These are phyloP conservation scores for Saxidomus purpurata DNA, from an alignment of 1,140 invertebrate species.

Conservation along the genomic window DNA sequence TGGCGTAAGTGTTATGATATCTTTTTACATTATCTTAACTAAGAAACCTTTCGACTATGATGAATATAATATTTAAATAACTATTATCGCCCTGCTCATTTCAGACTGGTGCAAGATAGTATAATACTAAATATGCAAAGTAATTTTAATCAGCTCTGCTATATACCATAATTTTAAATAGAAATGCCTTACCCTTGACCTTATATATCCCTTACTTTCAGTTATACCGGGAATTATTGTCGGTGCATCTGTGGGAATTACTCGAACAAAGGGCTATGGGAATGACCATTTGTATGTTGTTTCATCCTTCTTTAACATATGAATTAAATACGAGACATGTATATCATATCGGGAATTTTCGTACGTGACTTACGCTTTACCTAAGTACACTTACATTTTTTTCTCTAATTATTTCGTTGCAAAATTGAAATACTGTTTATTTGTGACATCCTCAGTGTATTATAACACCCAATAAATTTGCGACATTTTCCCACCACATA, in stretches of 20 bases:
- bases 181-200: not conserved
- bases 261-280: not conserved
- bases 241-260: not conserved
- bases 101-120: too few species aligned
- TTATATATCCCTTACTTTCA: not conserved
- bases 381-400: not conserved
- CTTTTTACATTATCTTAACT: too few species aligned
- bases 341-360: not conserved
- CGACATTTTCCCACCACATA: too few species aligned
- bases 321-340: not conserved
- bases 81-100: too few species aligned
- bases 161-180: too few species aligned
- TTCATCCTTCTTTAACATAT: not conserved
- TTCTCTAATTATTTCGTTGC: not conserved
- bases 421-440: not conserved
- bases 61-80: too few species aligned
- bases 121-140: too few species aligned
- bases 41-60: too few species aligned
- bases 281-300: not conserved
- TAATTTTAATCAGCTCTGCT: too few species aligned
- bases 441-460: not conserved
- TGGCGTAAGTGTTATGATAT: too few species aligned
- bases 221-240: not conserved
- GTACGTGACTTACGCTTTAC: not conserved
- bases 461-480: too few species aligned